Evolutionary conservation across 2,888 invertebrate species (phyloP).

Genomic region (Rhopalosiphum nymphaeae): DNA sequence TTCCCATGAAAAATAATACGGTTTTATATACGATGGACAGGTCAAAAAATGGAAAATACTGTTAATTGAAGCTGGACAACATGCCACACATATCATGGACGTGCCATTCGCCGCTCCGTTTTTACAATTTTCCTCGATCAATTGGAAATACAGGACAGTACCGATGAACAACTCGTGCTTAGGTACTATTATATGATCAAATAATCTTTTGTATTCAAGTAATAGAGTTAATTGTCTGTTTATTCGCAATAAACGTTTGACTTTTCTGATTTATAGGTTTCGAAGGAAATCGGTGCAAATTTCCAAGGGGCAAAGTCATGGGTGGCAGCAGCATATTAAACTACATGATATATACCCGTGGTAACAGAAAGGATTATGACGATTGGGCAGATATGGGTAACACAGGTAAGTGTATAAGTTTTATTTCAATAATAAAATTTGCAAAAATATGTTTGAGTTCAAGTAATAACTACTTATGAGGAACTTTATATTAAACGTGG

Average conservation of each 20-base stretch:
- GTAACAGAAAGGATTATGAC: constrained; percentile 80
- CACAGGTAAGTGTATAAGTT: constrained; percentile 70
- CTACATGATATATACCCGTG: constrained; percentile 84
- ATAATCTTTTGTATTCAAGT: background rate
- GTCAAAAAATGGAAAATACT: constrained; percentile 71
- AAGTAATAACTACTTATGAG: too few relatives aligned
- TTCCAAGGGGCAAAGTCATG: constrained; percentile 69
- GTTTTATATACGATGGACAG: constrained; percentile 54
- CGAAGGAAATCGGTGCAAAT: constrained; percentile 24
- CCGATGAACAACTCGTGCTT: constrained; percentile 70
- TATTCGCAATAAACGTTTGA: background rate
- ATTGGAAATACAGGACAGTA: constrained; percentile 73
- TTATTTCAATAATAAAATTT: background rate
- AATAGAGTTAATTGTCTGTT: background rate
- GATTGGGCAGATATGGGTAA: constrained; percentile 81
- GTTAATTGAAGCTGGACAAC: constrained; percentile 73
- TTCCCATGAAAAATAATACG: background rate
- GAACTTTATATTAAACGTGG: too few relatives aligned
- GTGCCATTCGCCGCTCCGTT: constrained; percentile 72
- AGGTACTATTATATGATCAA: constrained; percentile 67
- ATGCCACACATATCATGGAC: constrained; percentile 72
- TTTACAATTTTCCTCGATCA: constrained; percentile 72
- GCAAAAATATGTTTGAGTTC: background rate
- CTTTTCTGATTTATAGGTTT: constrained; percentile 39
- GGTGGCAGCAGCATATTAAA: constrained; percentile 86